Base-by-base conservation (phyloP, 2,888 invertebrate species). In the Mongoloraphidia duomilia region DNA sequence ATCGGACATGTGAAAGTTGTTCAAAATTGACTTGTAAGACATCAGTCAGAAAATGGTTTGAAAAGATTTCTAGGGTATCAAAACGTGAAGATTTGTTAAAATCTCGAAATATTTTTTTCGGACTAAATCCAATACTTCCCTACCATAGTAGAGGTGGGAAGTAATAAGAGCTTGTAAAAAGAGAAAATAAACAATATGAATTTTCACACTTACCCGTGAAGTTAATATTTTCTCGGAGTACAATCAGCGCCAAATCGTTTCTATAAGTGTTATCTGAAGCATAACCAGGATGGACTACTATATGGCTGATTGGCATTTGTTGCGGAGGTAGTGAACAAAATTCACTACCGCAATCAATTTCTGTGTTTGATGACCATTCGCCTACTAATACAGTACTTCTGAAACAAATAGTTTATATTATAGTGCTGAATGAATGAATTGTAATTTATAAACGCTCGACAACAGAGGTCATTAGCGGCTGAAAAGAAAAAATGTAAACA, bases 231-330 rank as follows among this genome's bases (percentile, higher is more conserved):
- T 79, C 74, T 64, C 79, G 78, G 3, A 87, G 68, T 48, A 84
- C 77, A 41, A 88, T 67, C 46, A 88, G 68, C 1, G 87, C 86
- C 55, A 88, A 79, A 60, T 88, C 85, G 58, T 84, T 80, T 26
- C 65, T 63, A 54, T 67, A 75, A 11, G 63, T 69, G 41, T 61
- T 59, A 14, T 65, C 58, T 67, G 72, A 79, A 54, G 74, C 77
- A 59, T 84, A 87, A 37, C 80, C 80, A 0, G 86, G 85, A 66
- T 88, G 85, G 1, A 86, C 82, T 50, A 86, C 73, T 1, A 87
- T 81, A 60, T 80, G 82, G 55, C 81, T 82, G 45, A 87, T 80
- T 54, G 79, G 76, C 56, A 85, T 75, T 53, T 81, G 81, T 58
- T 81, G 79, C 0, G 78, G 75, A 1, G 81, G 77, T 0, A 80